phyloP scores from a whole-genome alignment of 2,113 vertebrate genomes.

The Holacanthus passer region DNA sequence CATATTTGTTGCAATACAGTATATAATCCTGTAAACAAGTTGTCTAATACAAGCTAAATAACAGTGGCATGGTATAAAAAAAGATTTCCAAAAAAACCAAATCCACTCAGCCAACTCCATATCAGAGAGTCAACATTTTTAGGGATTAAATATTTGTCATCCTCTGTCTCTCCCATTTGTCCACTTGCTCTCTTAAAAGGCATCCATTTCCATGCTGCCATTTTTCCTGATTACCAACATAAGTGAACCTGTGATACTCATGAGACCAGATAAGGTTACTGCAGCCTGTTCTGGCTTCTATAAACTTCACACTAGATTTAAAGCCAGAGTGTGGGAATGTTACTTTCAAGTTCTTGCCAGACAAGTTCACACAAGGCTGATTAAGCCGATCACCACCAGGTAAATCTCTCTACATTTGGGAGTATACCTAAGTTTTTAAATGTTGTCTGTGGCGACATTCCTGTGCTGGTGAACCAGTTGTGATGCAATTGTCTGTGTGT shows the following conservation, averaged over 20 bases:
- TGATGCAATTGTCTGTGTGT: too few relatives aligned
- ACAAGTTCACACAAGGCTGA: too few relatives aligned
- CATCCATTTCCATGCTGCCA: background rate
- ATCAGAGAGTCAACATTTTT: background rate
- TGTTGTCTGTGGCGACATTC: too few relatives aligned
- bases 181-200: background rate
- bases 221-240: background rate
- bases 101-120: background rate
- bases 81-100: background rate
- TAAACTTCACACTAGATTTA: background rate
- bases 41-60: background rate
- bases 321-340: too few relatives aligned
- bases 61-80: background rate
- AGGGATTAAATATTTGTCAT: conserved; percentile 6
- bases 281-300: background rate
- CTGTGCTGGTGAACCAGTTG: too few relatives aligned
- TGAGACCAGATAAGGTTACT: background rate
- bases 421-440: too few relatives aligned
- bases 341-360: too few relatives aligned
- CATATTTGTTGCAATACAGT: background rate
- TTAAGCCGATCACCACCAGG: too few relatives aligned
- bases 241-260: background rate
- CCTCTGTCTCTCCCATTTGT: conserved; percentile 9
- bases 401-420: too few relatives aligned
- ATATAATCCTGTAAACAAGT: background rate